Percentiles rank a stretch among this genome's conserved stretches.
Evolutionary conservation across 2,888 invertebrate species (phyloP).

Genomic region (Mechanitis mazaeus): DNA sequence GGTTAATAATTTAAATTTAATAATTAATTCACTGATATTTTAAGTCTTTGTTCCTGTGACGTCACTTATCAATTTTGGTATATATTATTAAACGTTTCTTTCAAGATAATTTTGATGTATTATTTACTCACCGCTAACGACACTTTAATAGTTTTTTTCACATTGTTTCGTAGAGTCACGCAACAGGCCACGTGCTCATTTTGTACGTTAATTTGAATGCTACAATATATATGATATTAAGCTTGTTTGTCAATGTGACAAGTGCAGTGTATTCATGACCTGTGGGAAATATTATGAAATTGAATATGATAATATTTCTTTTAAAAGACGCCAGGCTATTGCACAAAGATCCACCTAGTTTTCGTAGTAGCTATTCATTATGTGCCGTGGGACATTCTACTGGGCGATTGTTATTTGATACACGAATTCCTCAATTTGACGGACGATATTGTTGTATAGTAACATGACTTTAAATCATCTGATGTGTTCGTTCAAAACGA

Average conservation of each 20-base stretch:
- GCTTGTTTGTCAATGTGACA: conserved; percentile 65
- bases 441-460: conserved; percentile 18
- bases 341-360: conserved; percentile 78
- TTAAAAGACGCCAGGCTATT: conserved; percentile 71
- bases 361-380: conserved; percentile 75
- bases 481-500: neutral
- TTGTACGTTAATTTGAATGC: conserved; percentile 16
- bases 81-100: neutral
- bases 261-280: conserved; percentile 57
- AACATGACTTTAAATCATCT: conserved; percentile 5
- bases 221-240: conserved; percentile 70
- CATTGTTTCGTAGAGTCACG: conserved; percentile 48
- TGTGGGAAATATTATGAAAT: conserved; percentile 76
- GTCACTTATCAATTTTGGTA: neutral
- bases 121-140: conserved; percentile 22
- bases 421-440: conserved; percentile 63
- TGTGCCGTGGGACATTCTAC: conserved; percentile 73
- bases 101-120: neutral
- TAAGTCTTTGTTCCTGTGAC: too few relatives aligned
- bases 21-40: too few relatives aligned
- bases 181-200: conserved; percentile 27
- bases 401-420: conserved; percentile 68
- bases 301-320: conserved; percentile 77
- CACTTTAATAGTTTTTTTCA: conserved; percentile 36
- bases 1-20: too few relatives aligned